Percentiles rank a stretch among this genome's conserved stretches.
Conservation (phyloP, 1,140 invertebrate genomes). For the Delia radicum region DNA sequence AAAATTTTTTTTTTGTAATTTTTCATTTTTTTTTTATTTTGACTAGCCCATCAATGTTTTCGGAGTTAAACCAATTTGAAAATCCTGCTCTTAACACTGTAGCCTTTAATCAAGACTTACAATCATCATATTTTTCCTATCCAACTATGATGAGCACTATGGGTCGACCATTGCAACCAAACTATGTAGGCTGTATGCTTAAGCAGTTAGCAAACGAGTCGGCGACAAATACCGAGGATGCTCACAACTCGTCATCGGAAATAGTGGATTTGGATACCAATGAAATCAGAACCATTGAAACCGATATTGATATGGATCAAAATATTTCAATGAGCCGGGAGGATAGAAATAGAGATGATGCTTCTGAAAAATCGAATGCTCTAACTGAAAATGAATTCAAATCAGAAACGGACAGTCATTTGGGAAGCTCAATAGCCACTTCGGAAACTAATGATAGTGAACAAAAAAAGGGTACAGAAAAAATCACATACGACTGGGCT, state of each 20-base stretch:
- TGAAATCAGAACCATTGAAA: slow-evolving; percentile 61
- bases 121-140: slow-evolving; percentile 25
- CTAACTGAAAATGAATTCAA: not conserved
- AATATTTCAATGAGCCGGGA: slow-evolving; percentile 36
- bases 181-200: slow-evolving; percentile 40
- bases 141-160: slow-evolving; percentile 25
- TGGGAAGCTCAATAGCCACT: not conserved
- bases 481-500: slow-evolving; percentile 85
- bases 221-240: slow-evolving; percentile 36
- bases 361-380: slow-evolving; percentile 33
- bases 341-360: slow-evolving; percentile 31
- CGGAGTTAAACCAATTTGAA: not conserved
- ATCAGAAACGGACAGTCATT: slow-evolving; percentile 27
- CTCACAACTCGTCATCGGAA: slow-evolving; percentile 44
- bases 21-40: not conserved
- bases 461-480: slow-evolving; percentile 58
- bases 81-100: not conserved
- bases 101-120: not conserved
- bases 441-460: slow-evolving; percentile 30
- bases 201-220: slow-evolving; percentile 36
- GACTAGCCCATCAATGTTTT: not conserved
- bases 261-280: slow-evolving; percentile 64
- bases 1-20: not conserved
- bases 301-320: slow-evolving; percentile 44
- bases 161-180: slow-evolving; percentile 39